Evolutionary conservation across 2,797 vertebrate species (phyloP), one percentile per base, ranked within the genome.

Genomic region (Trichosurus vulpecula): DNA sequence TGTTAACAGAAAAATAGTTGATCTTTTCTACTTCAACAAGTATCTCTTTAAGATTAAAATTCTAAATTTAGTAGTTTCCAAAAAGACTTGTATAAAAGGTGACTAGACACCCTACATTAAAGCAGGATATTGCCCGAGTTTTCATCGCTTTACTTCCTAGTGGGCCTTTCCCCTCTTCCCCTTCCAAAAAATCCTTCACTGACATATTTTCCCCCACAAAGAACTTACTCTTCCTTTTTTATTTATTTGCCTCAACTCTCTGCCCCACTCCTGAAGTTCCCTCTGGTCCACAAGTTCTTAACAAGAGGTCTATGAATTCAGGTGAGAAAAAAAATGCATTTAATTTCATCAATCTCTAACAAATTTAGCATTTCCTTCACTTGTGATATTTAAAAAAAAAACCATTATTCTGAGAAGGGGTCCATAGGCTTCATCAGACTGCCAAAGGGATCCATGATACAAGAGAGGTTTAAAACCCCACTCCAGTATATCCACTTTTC

Each of bases 81-180:
- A 13, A 35, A 93, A 87, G 66, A n/a, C 6, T 31, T 53, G 57
- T 53, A 13, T 16, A 66, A 66, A 66, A 66, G 27, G 54, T 29
- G 1, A 92, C 51, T 12, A 30, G 30, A 91, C 27, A 0, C n/a
- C 56, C 9, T 0, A 11, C 12, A 3, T 0, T 3, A 29, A 54
- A 54, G 57, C 56, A 27, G 30, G 27, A 81, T 47, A n/a, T n/a
- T 19, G 1, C 27, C 22, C 1, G 0, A 8, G 51, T 0, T 0
- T 91, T 66, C 52, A 25, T 12, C 91, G 54, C 47, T 41, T 54
- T 14, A 51, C 41, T 52, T 52, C 35, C 27, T 57, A 22, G 4
- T 19, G 12, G 3, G 54, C n/a, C 90, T 22, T 2, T 14, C 27
- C 66, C 31, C 1, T n/a, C 53, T 41, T 25, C 30, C 19, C 52